Percentiles rank a stretch among this genome's conserved stretches.
Conservation (phyloP, 2,888 invertebrate genomes). For the Sabatieria punctata region DNA sequence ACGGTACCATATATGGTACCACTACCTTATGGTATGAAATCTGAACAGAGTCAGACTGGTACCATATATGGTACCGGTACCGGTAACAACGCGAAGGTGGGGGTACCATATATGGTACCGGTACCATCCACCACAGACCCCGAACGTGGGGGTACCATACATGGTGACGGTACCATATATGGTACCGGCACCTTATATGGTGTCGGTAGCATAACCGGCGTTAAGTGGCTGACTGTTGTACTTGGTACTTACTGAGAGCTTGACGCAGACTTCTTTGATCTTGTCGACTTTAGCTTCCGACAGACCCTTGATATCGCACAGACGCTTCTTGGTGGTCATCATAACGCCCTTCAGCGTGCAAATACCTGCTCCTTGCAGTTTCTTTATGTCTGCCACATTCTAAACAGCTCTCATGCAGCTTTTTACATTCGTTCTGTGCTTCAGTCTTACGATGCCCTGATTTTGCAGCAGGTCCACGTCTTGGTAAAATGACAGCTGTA, state of each 20-base stretch:
- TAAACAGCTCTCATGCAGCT: slow-evolving; percentile 14
- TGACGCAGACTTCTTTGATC: slow-evolving; percentile 57
- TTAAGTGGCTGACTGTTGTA: too few relatives aligned
- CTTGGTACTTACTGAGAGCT: slow-evolving; percentile 39
- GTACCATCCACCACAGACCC: too few relatives aligned
- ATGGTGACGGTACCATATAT: background rate
- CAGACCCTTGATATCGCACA: slow-evolving; percentile 55
- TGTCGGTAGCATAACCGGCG: too few relatives aligned
- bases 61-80: too few relatives aligned
- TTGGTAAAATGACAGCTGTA: slow-evolving; percentile 53
- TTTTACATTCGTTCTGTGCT: too few relatives aligned
- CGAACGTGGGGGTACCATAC: too few relatives aligned
- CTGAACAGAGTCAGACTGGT: too few relatives aligned
- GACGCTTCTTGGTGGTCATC: slow-evolving; percentile 56
- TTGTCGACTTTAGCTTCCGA: slow-evolving; percentile 58
- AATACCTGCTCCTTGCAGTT: slow-evolving; percentile 55
- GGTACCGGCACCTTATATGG: too few relatives aligned
- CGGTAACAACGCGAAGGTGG: too few relatives aligned
- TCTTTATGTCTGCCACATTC: slow-evolving; percentile 57
- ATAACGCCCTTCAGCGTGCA: slow-evolving; percentile 62
- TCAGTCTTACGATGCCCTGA: slow-evolving; percentile 44
- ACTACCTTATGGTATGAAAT: too few relatives aligned
- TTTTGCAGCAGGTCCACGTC: slow-evolving; percentile 50
- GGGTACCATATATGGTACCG: background rate
- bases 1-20: too few relatives aligned